Evolutionary conservation across 2,113 vertebrate species (phyloP).

Genomic region (Chrysochloris asiatica): DNA sequence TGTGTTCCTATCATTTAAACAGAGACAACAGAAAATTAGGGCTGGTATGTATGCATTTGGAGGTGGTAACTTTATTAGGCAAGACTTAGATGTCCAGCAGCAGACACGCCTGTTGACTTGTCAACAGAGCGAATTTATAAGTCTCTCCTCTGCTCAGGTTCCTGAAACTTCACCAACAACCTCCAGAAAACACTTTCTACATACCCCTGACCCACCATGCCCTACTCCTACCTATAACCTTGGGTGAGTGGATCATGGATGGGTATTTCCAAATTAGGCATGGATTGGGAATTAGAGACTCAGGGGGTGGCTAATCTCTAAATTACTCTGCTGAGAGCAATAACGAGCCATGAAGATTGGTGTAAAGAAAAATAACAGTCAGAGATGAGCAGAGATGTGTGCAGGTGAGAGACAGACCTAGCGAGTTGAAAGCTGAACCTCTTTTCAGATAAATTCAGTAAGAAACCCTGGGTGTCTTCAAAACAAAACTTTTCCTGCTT

Average conservation of each 20-base stretch:
- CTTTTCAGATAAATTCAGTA: background rate
- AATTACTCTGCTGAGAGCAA: background rate
- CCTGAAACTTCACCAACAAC: background rate
- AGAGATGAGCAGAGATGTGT: background rate
- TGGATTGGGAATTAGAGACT: background rate
- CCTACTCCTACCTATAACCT: background rate
- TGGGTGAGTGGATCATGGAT: background rate
- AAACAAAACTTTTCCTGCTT: background rate
- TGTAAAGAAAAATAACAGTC: background rate
- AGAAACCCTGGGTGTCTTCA: fast-evolving
- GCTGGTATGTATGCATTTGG: too few species aligned
- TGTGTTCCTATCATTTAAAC: background rate
- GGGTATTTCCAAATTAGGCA: fast-evolving
- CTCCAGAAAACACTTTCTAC: background rate
- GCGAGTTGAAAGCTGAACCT: background rate
- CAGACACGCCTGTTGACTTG: background rate
- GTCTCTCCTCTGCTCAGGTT: background rate
- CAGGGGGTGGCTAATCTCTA: background rate
- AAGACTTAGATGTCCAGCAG: background rate
- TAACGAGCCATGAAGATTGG: background rate
- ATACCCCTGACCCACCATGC: background rate
- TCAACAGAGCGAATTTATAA: background rate
- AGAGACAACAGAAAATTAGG: background rate
- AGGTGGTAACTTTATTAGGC: fast-evolving
- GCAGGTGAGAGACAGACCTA: background rate